These are phyloP conservation scores for Tachypleus tridentatus DNA, from an alignment of 1,140 invertebrate species.

Conservation along the genomic window DNA sequence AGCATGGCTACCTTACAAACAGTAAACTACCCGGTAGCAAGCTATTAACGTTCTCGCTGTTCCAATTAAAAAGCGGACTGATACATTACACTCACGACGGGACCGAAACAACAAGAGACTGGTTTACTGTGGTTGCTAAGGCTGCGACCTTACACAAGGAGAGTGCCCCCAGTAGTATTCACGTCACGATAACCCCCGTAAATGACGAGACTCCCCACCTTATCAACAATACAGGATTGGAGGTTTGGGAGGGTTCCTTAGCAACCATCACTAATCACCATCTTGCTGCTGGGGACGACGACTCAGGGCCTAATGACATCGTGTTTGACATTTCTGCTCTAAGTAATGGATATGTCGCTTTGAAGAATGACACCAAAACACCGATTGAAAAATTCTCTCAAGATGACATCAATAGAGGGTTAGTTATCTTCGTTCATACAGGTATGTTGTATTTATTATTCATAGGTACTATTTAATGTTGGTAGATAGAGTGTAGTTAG, in stretches of 20 bases:
- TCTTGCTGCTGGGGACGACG: constrained; percentile 48
- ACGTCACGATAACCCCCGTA: constrained; percentile 43
- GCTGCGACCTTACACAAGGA: constrained; percentile 42
- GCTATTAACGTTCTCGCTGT: constrained; percentile 10
- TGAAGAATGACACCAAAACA: constrained; percentile 33
- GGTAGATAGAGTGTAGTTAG: too few relatives aligned
- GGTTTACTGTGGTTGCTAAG: constrained; percentile 55
- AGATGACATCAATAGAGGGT: constrained; percentile 54
- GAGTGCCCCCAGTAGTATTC: constrained; percentile 27
- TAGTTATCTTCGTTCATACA: constrained; percentile 63
- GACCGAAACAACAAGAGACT: constrained; percentile 63
- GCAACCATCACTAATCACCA: constrained; percentile 32
- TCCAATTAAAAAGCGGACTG: constrained; percentile 15
- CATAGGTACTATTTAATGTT: too few relatives aligned
- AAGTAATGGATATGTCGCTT: constrained; percentile 61
- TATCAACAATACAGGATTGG: constrained; percentile 68
- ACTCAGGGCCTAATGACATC: constrained; percentile 59
- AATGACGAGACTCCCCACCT: constrained; percentile 80
- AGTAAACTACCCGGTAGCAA: constrained; percentile 12
- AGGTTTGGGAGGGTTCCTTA: constrained; percentile 73
- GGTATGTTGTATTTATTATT: constrained; percentile 16
- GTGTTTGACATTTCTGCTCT: constrained; percentile 57
- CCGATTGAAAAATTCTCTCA: constrained; percentile 56
- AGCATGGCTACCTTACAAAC: constrained; percentile 43
- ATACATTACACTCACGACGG: constrained; percentile 54